These are phyloP conservation scores for Poeciliopsis paucimaculata DNA, from an alignment of 2,797 vertebrate genomes.

Conservation along the genomic window DNA sequence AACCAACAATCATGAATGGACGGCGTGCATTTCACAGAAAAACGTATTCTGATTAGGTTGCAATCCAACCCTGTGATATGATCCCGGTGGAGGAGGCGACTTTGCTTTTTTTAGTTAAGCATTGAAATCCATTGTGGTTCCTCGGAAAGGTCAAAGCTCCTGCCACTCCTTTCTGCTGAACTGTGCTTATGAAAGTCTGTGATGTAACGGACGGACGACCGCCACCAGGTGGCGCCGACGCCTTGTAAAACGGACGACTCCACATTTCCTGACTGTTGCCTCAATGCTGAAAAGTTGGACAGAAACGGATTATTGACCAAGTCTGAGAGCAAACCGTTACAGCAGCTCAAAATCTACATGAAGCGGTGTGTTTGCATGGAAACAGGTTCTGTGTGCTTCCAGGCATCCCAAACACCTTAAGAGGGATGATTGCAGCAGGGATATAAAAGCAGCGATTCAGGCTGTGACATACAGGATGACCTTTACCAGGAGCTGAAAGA, in stretches of 20 bases:
- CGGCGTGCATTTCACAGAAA: background rate
- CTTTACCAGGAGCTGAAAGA: slow-evolving; percentile 5
- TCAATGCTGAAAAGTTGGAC: background rate
- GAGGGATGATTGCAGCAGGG: background rate
- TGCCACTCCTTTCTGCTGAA: slow-evolving; percentile 16
- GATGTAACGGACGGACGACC: slow-evolving; percentile 3
- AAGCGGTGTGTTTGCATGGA: slow-evolving; percentile 1
- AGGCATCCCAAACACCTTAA: background rate
- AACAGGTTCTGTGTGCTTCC: background rate
- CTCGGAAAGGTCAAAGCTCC: background rate
- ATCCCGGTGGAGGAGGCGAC: background rate
- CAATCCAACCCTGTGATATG: background rate
- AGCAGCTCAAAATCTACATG: slow-evolving; percentile 19
- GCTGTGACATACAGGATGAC: background rate
- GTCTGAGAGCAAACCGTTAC: slow-evolving; percentile 8
- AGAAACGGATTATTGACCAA: slow-evolving; percentile 1
- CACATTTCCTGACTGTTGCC: background rate
- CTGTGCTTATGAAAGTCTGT: slow-evolving; percentile 43
- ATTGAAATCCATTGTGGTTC: background rate
- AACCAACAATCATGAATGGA: background rate
- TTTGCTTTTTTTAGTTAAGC: background rate
- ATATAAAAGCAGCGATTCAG: background rate
- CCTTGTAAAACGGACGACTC: background rate
- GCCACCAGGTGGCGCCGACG: slow-evolving; percentile 68
- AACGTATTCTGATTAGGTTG: background rate